phyloP scores from a whole-genome alignment of 2,797 vertebrate genomes.

The Tragelaphus eurycerus region DNA sequence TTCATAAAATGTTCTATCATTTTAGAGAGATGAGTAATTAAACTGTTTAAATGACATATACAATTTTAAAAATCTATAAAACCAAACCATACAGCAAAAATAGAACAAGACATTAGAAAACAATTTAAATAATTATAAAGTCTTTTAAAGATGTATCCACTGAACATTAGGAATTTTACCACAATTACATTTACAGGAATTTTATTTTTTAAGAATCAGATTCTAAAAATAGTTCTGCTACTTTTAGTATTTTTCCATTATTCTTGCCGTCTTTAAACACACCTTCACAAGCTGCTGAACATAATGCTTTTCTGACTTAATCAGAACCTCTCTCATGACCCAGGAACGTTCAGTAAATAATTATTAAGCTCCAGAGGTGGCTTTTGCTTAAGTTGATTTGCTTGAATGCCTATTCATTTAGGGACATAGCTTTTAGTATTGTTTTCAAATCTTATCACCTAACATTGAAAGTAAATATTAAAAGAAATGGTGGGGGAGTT shows the following conservation, averaged over 20 bases:
- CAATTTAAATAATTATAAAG: not conserved
- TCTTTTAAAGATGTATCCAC: not conserved
- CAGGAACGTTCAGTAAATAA: slow-evolving; percentile 85
- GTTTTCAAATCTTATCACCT: slow-evolving; percentile 72
- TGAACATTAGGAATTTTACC: not conserved
- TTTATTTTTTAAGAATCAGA: slow-evolving; percentile 64
- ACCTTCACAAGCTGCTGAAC: slow-evolving; percentile 83
- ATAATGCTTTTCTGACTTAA: slow-evolving; percentile 88
- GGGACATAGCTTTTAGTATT: slow-evolving; percentile 69
- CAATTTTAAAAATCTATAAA: slow-evolving; percentile 20
- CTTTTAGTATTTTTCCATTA: slow-evolving; percentile 84
- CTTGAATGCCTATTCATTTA: slow-evolving; percentile 82
- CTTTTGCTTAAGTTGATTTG: slow-evolving; percentile 83
- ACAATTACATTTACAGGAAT: not conserved
- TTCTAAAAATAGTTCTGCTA: slow-evolving; percentile 77
- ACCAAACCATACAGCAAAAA: slow-evolving; percentile 29
- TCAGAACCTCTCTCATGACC: slow-evolving; percentile 85
- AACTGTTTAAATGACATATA: slow-evolving; percentile 29
- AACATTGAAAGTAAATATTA: slow-evolving; percentile 65
- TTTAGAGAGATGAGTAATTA: slow-evolving; percentile 46
- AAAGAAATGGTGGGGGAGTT: not conserved
- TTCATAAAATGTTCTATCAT: slow-evolving; percentile 35
- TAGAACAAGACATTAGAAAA: slow-evolving; percentile 17
- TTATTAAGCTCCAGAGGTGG: slow-evolving; percentile 84
- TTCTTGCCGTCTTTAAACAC: slow-evolving; percentile 79